Percentiles rank a stretch among this genome's conserved stretches.
Evolutionary conservation across 2,113 vertebrate species (phyloP).

Genomic region (Xenopus borealis): DNA sequence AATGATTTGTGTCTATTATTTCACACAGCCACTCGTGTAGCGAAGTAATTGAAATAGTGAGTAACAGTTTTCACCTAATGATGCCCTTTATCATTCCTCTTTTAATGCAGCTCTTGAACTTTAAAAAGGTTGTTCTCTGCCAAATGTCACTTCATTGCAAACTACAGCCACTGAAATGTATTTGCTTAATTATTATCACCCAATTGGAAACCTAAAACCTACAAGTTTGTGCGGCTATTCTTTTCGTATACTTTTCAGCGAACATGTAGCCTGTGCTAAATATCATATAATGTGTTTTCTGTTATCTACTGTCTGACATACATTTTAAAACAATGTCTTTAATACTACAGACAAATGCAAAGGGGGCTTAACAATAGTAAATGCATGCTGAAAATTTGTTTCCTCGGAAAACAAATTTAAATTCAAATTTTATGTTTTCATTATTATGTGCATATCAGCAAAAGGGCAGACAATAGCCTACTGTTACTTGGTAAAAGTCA

Average conservation of each 20-base stretch:
- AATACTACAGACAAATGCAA: no score
- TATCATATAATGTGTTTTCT: not conserved
- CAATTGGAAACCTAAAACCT: slow-evolving; percentile 23
- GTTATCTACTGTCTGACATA: not conserved
- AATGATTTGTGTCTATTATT: slow-evolving; percentile 62
- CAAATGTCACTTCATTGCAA: slow-evolving; percentile 61
- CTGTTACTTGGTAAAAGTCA: no score
- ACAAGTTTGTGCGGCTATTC: slow-evolving; percentile 5
- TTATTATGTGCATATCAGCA: no score
- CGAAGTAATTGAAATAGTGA: slow-evolving; percentile 62
- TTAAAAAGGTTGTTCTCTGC: slow-evolving; percentile 64
- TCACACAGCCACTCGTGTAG: slow-evolving; percentile 53
- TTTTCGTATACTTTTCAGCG: not conserved
- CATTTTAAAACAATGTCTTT: not conserved
- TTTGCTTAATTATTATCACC: slow-evolving; percentile 47
- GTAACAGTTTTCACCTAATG: slow-evolving; percentile 63
- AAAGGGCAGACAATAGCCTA: no score
- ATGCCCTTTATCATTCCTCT: slow-evolving; percentile 65
- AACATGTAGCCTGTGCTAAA: slow-evolving; percentile 10
- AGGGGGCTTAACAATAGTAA: not conserved
- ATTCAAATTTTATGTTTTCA: no score
- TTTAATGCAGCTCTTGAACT: slow-evolving; percentile 66
- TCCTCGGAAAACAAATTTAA: no score
- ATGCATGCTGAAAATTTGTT: no score
- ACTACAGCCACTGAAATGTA: slow-evolving; percentile 51